These are phyloP conservation scores for Otis tarda DNA, from an alignment of 2,113 vertebrate species.

Conservation along the genomic window DNA sequence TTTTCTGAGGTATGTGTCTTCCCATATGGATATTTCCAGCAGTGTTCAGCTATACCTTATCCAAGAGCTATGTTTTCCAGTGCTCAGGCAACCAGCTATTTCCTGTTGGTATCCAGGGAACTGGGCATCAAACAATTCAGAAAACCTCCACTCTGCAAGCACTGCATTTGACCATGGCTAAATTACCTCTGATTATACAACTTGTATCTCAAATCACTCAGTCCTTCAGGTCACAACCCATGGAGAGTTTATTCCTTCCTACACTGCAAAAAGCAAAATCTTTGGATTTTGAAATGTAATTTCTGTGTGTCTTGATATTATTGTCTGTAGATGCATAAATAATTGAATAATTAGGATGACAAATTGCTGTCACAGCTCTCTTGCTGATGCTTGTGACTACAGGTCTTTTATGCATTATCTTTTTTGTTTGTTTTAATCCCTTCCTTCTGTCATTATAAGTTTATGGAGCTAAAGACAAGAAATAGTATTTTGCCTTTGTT, in stretches of 20 bases:
- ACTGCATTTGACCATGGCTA: not conserved
- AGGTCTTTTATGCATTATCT: not conserved
- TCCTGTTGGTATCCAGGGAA: not conserved
- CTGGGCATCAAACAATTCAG: not conserved
- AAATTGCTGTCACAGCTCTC: not conserved
- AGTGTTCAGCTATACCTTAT: not conserved
- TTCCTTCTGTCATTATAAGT: not conserved
- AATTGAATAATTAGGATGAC: not conserved
- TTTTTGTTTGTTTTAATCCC: not conserved
- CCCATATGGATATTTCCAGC: not conserved
- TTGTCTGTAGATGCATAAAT: not conserved
- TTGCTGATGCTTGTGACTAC: not conserved
- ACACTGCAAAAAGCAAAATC: not conserved
- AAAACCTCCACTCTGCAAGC: not conserved
- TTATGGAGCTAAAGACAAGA: not conserved
- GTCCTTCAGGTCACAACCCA: not conserved
- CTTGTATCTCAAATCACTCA: not conserved
- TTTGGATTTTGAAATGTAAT: not conserved
- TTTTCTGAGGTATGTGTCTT: not conserved
- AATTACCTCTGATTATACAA: not conserved
- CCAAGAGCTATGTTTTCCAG: not conserved
- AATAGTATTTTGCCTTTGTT: not conserved
- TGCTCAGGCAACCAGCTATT: not conserved
- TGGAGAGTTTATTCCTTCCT: not conserved
- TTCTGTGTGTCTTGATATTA: not conserved